Base-by-base conservation (phyloP, 2,797 vertebrate species). In the Poecilia wingei region DNA sequence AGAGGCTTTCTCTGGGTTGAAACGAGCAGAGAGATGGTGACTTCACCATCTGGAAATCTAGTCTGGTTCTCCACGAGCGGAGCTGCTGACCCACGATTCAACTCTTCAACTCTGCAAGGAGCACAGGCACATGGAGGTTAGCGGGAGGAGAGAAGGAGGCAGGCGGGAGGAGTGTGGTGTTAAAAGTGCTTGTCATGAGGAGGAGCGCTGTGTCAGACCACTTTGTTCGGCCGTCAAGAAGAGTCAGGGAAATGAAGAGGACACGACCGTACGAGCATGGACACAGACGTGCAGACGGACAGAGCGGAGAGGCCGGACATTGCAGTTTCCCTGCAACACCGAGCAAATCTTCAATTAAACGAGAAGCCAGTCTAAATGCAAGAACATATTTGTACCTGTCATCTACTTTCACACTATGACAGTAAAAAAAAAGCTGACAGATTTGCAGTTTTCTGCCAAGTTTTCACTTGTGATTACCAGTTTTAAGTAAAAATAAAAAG, bases 1-100 rank as follows among this genome's bases (percentile, higher is more conserved):
- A 33, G 61, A 73, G 69, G 49, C 46, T 84, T 82, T 82, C 70
- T 88, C 72, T 81, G 75, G 79, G 77, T 94, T 95, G 96, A 97
- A 97, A 96, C 97, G 96, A 96, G 94, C 95, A 95, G 96, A 96
- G 95, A 94, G 91, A 94, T 95, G 93, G 92, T 92, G 94, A 95
- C 95, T 95, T 92, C 95, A 94, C 95, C 97, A 97, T 97, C 97
- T 97, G 97, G 97, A 97, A 97, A 97, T 97, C 94, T 95, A 96
- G 96, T 97, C 96, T 96, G 95, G 94, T 94, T 95, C 95, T 94
- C 36, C 74, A 78, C 18, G 93, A 93, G 93, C 94, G 96, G 95
- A 97, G 95, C 95, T 94, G 93, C 94, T 97, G 97, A 98, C 97
- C 97, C 95, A 91, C 87, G 95, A 96, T 97, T 98, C 97, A 98